phyloP scores from a whole-genome alignment of 2,888 invertebrate genomes.

The Rhagonycha lutea region DNA sequence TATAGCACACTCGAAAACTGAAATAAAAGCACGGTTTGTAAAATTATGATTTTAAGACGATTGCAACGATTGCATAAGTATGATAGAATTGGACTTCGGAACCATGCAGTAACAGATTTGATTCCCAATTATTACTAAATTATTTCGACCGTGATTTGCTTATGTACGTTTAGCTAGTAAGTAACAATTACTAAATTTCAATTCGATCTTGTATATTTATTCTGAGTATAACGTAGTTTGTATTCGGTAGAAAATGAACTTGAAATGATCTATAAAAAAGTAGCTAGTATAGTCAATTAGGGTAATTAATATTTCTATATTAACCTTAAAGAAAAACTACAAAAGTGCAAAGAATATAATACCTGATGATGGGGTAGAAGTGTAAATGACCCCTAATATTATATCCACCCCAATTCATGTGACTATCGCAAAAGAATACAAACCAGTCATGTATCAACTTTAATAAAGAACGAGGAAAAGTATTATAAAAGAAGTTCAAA shows the following conservation, averaged over 20 bases:
- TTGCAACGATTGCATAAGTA: no score
- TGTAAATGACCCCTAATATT: not conserved
- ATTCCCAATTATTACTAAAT: no score
- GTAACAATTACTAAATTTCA: no score
- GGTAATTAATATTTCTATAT: not conserved
- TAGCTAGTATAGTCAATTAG: not conserved
- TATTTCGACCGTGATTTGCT: no score
- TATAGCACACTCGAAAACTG: no score
- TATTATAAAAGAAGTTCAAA: not conserved
- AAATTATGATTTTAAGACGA: no score
- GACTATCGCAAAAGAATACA: not conserved
- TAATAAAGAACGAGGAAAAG: not conserved
- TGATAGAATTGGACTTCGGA: no score
- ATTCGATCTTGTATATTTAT: no score
- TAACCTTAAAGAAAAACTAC: not conserved
- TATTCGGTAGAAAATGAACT: not conserved
- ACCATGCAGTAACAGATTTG: no score
- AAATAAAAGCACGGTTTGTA: no score
- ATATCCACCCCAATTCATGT: not conserved
- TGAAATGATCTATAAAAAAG: not conserved
- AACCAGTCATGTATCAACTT: not conserved
- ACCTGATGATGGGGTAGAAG: not conserved
- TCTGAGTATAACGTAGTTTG: no score
- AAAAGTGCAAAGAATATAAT: not conserved
- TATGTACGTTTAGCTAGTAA: no score